phyloP scores from a whole-genome alignment of 2,113 vertebrate genomes.

The Phocoena phocoena region DNA sequence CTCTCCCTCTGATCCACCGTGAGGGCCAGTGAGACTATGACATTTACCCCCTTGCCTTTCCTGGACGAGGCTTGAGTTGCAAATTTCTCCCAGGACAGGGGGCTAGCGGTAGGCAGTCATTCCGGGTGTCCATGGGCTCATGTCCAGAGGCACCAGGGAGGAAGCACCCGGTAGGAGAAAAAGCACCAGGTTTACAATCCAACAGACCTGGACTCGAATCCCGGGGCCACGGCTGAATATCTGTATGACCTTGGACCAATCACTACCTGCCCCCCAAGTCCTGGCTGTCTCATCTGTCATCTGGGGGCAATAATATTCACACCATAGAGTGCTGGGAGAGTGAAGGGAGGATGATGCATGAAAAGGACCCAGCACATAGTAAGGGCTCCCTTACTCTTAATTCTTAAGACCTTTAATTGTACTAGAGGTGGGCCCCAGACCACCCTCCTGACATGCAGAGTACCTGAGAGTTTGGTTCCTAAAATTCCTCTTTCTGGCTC shows the following conservation, averaged over 20 bases:
- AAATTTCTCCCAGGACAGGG: neutral
- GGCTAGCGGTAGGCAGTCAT: neutral
- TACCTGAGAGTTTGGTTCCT: neutral
- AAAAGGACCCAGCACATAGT: neutral
- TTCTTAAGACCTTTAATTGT: neutral
- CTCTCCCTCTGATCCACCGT: neutral
- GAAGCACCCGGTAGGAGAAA: neutral
- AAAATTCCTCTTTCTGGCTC: neutral
- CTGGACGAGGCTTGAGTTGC: fast-evolving
- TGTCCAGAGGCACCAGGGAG: neutral
- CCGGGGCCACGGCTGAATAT: neutral
- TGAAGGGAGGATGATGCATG: neutral
- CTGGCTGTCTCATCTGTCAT: neutral
- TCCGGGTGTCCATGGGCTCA: neutral
- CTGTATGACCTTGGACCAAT: neutral
- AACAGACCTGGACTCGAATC: neutral
- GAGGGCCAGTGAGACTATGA: neutral
- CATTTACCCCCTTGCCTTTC: neutral
- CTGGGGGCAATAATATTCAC: neutral
- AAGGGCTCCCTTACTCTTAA: neutral
- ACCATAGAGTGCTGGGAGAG: neutral
- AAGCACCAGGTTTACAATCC: neutral
- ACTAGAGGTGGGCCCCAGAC: neutral
- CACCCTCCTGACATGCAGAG: neutral
- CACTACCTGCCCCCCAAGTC: too few species aligned